Percentiles rank a stretch among this genome's conserved stretches.
These are phyloP conservation scores for Leptopilina myrica DNA, from an alignment of 2,888 invertebrate species.

Conservation along the genomic window DNA sequence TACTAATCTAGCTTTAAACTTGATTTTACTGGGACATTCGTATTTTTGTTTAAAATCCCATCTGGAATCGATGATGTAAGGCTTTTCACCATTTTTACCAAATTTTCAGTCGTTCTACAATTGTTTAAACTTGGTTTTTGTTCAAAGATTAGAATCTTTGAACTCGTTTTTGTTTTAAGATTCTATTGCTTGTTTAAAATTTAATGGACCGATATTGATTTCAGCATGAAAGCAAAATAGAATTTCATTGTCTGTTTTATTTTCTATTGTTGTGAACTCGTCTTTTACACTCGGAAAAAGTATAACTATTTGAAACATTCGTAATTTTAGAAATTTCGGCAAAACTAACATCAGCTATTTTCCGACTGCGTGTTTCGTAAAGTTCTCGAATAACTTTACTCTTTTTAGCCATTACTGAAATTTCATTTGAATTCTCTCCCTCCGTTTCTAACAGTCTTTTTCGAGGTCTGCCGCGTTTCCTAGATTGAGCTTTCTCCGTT, in stretches of 20 bases:
- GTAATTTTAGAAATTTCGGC: conserved; percentile 39
- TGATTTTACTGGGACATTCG: conserved; percentile 18
- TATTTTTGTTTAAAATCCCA: too few species aligned
- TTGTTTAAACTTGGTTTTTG: background rate
- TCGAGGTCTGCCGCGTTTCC: conserved; percentile 45
- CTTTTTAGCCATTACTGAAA: conserved; percentile 22
- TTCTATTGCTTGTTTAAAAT: conserved; percentile 25
- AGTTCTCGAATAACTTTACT: conserved; percentile 41
- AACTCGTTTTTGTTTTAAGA: conserved; percentile 35
- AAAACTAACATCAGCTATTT: conserved; percentile 44
- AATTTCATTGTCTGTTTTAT: conserved; percentile 29
- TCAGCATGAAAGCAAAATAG: background rate
- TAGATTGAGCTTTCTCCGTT: conserved; percentile 41
- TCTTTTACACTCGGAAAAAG: conserved; percentile 21
- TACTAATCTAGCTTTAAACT: conserved; percentile 7
- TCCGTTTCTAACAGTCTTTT: conserved; percentile 33
- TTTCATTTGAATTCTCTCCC: conserved; percentile 4
- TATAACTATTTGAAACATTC: conserved; percentile 47
- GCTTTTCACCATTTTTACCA: too few species aligned
- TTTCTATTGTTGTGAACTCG: background rate
- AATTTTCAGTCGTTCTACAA: background rate
- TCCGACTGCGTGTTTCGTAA: conserved; percentile 34
- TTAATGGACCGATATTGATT: background rate
- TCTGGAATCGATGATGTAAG: too few species aligned
- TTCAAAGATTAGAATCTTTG: too few species aligned